A percentile compares a stretch with the other conserved stretches of the same genome.
Evolutionary conservation across 2,113 vertebrate genomes (phyloP).

Genomic region (Anoplopoma fimbria): DNA sequence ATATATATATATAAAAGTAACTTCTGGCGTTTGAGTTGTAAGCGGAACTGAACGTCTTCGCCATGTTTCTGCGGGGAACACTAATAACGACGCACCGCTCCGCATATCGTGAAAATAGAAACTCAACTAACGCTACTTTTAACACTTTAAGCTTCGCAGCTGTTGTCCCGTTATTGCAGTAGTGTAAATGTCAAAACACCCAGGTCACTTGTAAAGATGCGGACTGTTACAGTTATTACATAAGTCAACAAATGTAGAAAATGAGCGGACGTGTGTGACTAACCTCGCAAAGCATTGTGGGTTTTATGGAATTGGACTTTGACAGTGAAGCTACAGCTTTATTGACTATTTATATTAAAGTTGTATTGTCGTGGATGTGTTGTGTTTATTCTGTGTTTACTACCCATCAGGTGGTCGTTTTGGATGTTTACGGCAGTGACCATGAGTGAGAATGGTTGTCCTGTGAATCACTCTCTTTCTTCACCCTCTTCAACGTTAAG

Average conservation of each 20-base stretch:
- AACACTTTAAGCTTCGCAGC: rapidly evolving
- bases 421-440: rapidly evolving
- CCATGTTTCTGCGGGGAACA: constrained; percentile 1
- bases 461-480: not conserved
- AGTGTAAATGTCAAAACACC: rapidly evolving
- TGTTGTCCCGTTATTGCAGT: too few species aligned
- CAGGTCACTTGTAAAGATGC: rapidly evolving
- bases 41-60: constrained; percentile 29
- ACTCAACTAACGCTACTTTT: not conserved
- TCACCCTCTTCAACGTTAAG: not conserved
- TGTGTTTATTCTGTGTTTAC: rapidly evolving
- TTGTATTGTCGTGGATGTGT: rapidly evolving
- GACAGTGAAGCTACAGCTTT: not conserved
- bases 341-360: not conserved
- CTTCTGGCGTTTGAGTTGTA: not conserved
- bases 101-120: not conserved
- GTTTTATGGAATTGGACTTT: rapidly evolving
- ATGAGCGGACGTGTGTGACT: rapidly evolving
- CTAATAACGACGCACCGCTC: constrained; percentile 16
- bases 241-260: not conserved
- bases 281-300: constrained; percentile 63
- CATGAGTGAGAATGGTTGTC: not conserved
- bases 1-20: too few species aligned
- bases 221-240: rapidly evolving
- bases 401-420: rapidly evolving